Evolutionary conservation across 1,140 invertebrate species (phyloP), one percentile per base, ranked within the genome.

Genomic region (Coboldia fuscipes): DNA sequence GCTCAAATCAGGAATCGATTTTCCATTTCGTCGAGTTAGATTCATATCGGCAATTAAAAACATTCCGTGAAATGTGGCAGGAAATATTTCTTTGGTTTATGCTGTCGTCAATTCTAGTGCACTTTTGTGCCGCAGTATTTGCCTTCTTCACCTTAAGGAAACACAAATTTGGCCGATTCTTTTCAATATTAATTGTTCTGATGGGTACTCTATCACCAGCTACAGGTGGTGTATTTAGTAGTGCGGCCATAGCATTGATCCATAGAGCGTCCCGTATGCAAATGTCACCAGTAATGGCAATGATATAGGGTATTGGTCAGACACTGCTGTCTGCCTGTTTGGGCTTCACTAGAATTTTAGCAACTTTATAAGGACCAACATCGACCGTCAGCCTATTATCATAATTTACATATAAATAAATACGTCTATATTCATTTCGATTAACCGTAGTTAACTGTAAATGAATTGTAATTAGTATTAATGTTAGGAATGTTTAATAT

Each of bases 161-260:
- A 63, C 88, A 94, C 53, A 85, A 83, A 58, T 79, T 85, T 59
- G 88, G 86, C 36, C 81, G 83, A 47, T 93, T 86, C 62, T 89
- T 89, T 54, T 84, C 86, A 21, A 63, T 88, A 34, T 56, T 84
- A 34, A 81, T 93, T 40, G 56, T 90, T 37, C 65, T 82, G 33
- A 86, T 90, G 77, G 86, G 88, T 34, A 64, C 93, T 19, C 47
- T 89, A 19, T 70, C 74, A 36, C 86, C 88, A 27, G 58, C 84
- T 19, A 82, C 82, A 33, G 83, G 81, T 12, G 86, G 86, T 18
- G 73, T 84, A 15, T 66, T 89, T 3, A 90, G 78, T 48, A 90
- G 84, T 64, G 86, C 86, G 16, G 80, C 79, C n/a, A 75, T 93
- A 24, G 84, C 88, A 23, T 89, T 88, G 51, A 85, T 93, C 26